A percentile compares a stretch with the other conserved stretches of the same genome.
Conservation (phyloP, 2,888 invertebrate genomes). For the Xestia rhomboidea region DNA sequence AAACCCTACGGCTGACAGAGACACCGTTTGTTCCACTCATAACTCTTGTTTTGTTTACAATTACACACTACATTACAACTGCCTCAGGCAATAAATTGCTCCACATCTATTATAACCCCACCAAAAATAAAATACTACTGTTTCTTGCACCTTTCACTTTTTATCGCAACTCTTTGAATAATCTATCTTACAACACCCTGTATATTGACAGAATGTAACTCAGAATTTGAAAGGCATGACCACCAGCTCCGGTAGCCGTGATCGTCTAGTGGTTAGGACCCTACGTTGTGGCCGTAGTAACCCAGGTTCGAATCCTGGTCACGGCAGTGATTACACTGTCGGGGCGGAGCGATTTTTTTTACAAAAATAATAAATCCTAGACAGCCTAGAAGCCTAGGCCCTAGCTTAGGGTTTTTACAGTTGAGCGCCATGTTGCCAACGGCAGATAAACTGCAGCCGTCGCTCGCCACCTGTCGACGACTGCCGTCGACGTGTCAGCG, state of each 20-base stretch:
- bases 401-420: too few relatives aligned
- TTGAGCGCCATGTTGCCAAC: too few relatives aligned
- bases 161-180: constrained; percentile 17
- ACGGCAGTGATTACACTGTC: constrained; percentile 73
- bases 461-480: too few relatives aligned
- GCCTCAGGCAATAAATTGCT: constrained; percentile 31
- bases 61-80: constrained; percentile 37
- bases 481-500: too few relatives aligned
- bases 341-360: constrained; percentile 31
- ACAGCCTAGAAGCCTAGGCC: not conserved
- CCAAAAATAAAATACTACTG: constrained; percentile 11
- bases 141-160: constrained; percentile 13
- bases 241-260: constrained; percentile 89
- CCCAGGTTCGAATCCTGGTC: constrained; percentile 93
- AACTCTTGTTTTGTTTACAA: constrained; percentile 46
- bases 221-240: constrained; percentile 72
- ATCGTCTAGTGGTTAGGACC: constrained; percentile 94
- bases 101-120: constrained; percentile 36
- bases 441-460: too few relatives aligned
- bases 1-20: constrained; percentile 10
- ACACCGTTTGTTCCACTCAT: constrained; percentile 7
- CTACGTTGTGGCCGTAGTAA: constrained; percentile 94
- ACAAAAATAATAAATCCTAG: not conserved
- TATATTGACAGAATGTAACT: constrained; percentile 9
- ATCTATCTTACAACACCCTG: constrained; percentile 7